Evolutionary conservation across 2,888 invertebrate genomes (phyloP), one percentile per base, ranked within the genome.

Genomic region (Agrochola macilenta): DNA sequence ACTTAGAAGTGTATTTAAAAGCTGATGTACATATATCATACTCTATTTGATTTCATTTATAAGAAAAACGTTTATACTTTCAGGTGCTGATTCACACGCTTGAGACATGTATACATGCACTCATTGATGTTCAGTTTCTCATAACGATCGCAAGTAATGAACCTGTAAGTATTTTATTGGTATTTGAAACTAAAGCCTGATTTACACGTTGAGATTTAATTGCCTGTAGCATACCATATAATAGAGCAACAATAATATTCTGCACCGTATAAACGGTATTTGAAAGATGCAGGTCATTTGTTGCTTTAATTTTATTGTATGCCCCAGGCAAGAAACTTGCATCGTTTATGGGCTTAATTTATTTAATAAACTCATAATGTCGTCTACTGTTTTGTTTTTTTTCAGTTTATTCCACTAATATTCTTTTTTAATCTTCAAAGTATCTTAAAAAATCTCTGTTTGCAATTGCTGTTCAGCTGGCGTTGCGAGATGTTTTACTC

Each of bases 391-490:
- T 5, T 30, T 3, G 1, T 43, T 30, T 30, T 30, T 65, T 76
- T 76, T 30, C 76, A 76, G 76, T 5, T 0, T 52, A 2, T 76
- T 60, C 58, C 65, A 43, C 2, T 23, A 1, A 4, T 12, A 4
- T 65, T 60, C 8, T 3, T n/a, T 58, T 14, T 60, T 2, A 76
- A 65, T 60, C 12, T 52, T 65, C 26, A 60, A 52, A n/a, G 30
- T 52, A 43, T 76, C 11, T 5, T n/a, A 2, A 76, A 76, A 30
- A 76, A 76, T n/a, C 0, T 76, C 5, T 76, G 14, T 30, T 52
- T 76, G 26, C 76, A 76, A 76, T n/a, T 52, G 12, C 49, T 76
- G 30, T 76, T 76, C 39, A 76, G 77, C 46, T 60, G 58, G 58
- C 49, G 20, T 30, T 76, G 76, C 30, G 77, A 76, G n/a, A 65